Evolutionary conservation across 2,797 vertebrate genomes (phyloP), one percentile per base, ranked within the genome.

Genomic region (Tiaroga cobitis): DNA sequence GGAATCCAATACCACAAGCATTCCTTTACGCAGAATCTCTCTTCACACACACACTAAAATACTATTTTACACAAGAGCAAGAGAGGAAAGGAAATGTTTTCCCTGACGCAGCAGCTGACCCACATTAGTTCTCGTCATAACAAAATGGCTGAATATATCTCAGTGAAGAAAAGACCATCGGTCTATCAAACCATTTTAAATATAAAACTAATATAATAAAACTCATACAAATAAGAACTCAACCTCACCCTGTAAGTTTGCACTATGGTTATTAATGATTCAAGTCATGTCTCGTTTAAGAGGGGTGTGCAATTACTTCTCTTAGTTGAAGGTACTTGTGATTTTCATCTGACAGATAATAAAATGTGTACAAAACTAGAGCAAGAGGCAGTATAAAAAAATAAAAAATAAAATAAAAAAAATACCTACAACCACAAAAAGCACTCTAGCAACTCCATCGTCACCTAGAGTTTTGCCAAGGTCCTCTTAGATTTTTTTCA

Each of bases 101-200:
- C 21, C 51, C 74, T 56, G 74, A 77, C 21, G 34, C 75, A 18
- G 54, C 74, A 59, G 51, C 74, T 59, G 74, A 77, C 74, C 74
- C 74, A 77, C 51, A 77, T 77, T 77, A 77, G 21, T 16, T 59
- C 51, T 56, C 7, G 32, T 77, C 74, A 77, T 77, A 59, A 56
- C 49, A 37, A 76, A 76, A 56, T 24, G 32, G 3, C 73, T 76
- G 49, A 76, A 34, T 51, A 34, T 16, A 37, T n/a, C 74, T 76
- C 34, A 56, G 11, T 15, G 49, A 37, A 32, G 46, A 73, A 73
- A 73, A 54, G 46, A 75, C 29, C 46, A 51, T 32, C 2, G 0
- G 26, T 6, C 43, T 74, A 54, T 15, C 73, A 75, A 32, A 74
- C 26, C 3, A 24, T 13, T 49, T 6, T 29, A 34, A 21, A n/a